Base-by-base conservation (phyloP, 1,140 invertebrate genomes). In the Zaprionus africanus region DNA sequence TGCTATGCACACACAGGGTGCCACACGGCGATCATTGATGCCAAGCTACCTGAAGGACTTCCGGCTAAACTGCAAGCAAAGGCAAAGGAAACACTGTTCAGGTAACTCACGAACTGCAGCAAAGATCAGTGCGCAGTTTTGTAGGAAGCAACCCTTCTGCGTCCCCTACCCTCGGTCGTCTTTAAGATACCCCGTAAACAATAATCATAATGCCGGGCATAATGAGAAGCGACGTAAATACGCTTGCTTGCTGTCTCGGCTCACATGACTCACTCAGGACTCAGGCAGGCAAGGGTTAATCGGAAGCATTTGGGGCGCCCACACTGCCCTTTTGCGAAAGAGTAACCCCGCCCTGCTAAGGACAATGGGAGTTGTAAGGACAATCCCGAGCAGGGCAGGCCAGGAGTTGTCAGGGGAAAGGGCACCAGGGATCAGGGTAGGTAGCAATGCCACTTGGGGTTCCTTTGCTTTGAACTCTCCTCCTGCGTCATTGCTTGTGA, bases 401-500 rank as follows among this genome's bases (percentile, higher is more conserved):
- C 31, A 46, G 41, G 6, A 41, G 15, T 41, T 41, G 38, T 6
- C 38, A 46, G n/a, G 41, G 9, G 31, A 34, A 34, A 34, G 31
- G 31, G 31, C 9, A 34, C 4, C 57, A 5, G 31, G 38, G 26
- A 19, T 46, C 41, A 12, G 56, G 74, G 74, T 75, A 75, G 73
- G 59, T 53, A 57, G 53, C n/a, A 41, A 34, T 74, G 59, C 53
- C 43, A 43, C 43, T 78, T 81, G 82, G 82, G 74, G 79, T 34
- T 34, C 31, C 31, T 34, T 58, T 77, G 59, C 77, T 84, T 85
- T 84, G 78, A 78, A 79, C 72, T 86, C 78, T 82, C 79, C 78
- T 86, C 81, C 83, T 90, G 81, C 85, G 81, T 90, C 84, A 90
- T 88, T 81, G 84, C 76, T 76, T 87, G 78, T 81, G 84, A 88